Evolutionary conservation across 2,888 invertebrate genomes (phyloP).

Genomic region (Acronicta leporina): DNA sequence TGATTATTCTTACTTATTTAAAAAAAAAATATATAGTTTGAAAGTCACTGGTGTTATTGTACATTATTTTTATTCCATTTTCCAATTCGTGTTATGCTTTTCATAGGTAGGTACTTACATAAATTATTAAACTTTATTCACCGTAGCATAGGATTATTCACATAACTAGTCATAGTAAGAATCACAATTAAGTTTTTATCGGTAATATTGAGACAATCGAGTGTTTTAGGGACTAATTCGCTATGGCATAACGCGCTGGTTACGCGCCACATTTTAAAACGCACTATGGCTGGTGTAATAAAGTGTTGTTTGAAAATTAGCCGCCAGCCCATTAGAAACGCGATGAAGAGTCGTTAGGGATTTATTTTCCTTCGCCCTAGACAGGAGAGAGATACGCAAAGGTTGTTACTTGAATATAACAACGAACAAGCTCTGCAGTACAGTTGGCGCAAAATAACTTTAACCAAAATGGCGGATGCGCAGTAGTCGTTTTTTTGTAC

Average conservation of each 20-base stretch:
- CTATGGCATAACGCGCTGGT: no score
- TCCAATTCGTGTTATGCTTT: not conserved
- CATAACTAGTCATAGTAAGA: not conserved
- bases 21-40: constrained; percentile 27
- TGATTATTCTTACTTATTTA: constrained; percentile 45
- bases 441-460: no score
- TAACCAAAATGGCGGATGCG: no score
- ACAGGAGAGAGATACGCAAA: not conserved
- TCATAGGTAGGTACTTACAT: no score
- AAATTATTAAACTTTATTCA: not conserved
- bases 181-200: not conserved
- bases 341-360: no score
- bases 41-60: constrained; percentile 20
- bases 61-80: constrained; percentile 7
- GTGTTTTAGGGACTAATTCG: no score
- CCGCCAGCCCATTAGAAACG: no score
- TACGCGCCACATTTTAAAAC: no score
- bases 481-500: no score
- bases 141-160: not conserved
- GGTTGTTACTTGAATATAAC: no score
- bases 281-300: no score
- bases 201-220: not conserved
- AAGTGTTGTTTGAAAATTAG: no score
- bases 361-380: not conserved
- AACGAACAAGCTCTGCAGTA: not conserved